Evolutionary conservation across 2,113 vertebrate genomes (phyloP).

Genomic region (Sarotherodon lohbergeri): DNA sequence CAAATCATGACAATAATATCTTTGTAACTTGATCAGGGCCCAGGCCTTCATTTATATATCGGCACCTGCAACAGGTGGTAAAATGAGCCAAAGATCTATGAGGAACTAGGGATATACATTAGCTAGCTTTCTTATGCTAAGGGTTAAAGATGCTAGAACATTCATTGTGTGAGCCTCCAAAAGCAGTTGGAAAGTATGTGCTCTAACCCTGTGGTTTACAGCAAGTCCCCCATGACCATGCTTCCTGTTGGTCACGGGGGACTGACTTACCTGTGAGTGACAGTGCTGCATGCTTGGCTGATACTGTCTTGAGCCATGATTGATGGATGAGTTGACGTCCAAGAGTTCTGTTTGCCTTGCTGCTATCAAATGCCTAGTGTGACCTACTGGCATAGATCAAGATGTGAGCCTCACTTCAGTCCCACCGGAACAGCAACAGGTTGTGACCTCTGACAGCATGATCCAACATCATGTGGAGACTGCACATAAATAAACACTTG

Average conservation of each 20-base stretch:
- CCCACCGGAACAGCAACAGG: slow-evolving; percentile 73
- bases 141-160: neutral
- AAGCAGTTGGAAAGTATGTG: neutral
- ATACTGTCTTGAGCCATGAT: slow-evolving; percentile 66
- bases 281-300: slow-evolving; percentile 68
- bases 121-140: neutral
- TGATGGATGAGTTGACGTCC: slow-evolving; percentile 74
- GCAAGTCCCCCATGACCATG: neutral
- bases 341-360: slow-evolving; percentile 79
- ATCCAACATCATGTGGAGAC: slow-evolving; percentile 54
- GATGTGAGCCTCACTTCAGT: slow-evolving; percentile 69
- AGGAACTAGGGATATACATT: neutral
- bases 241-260: slow-evolving; percentile 5
- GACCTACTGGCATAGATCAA: slow-evolving; percentile 75
- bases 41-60: neutral
- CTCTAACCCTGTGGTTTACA: neutral
- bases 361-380: slow-evolving; percentile 76
- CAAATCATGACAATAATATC: neutral
- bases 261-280: slow-evolving; percentile 65
- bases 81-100: neutral
- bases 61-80: fast-evolving
- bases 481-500: slow-evolving; percentile 45
- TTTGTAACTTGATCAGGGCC: neutral
- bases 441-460: slow-evolving; percentile 73
- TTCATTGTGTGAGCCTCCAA: neutral